These are phyloP conservation scores for Graphium colonna DNA, from an alignment of 2,888 invertebrate species.

Conservation along the genomic window DNA sequence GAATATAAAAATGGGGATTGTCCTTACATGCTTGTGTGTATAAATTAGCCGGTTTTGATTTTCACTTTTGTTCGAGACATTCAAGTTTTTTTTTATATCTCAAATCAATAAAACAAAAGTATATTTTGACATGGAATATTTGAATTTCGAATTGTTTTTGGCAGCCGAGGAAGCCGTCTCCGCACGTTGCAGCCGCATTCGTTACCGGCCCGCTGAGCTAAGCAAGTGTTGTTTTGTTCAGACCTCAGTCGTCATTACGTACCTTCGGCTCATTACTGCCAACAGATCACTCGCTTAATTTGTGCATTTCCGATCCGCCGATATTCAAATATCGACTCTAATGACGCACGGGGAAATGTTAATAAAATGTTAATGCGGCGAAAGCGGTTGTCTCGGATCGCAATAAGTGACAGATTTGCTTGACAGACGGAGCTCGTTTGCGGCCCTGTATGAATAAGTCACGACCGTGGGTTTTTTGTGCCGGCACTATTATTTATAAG, in stretches of 20 bases:
- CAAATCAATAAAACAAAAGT: no score
- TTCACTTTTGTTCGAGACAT: no score
- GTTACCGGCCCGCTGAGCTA: constrained; percentile 64
- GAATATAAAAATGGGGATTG: no score
- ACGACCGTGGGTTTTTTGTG: constrained; percentile 68
- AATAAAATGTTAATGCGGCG: constrained; percentile 77
- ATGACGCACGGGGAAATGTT: constrained; percentile 75
- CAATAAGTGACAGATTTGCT: constrained; percentile 79
- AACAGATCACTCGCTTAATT: constrained; percentile 78
- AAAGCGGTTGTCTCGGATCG: constrained; percentile 60
- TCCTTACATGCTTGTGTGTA: no score
- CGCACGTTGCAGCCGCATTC: constrained; percentile 38
- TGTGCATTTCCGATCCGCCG: constrained; percentile 78
- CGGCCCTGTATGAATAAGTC: constrained; percentile 70
- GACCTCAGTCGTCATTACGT: constrained; percentile 66
- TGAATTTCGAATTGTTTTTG: no score
- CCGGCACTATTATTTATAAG: constrained; percentile 40
- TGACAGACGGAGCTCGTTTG: constrained; percentile 72
- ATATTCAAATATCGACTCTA: constrained; percentile 79
- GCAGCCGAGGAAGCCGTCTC: constrained; percentile 40
- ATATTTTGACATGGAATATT: no score
- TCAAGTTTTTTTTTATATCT: no score
- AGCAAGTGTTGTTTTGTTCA: constrained; percentile 75
- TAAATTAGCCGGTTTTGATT: no score
- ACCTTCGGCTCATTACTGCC: constrained; percentile 74